phyloP scores from a whole-genome alignment of 1,140 invertebrate species.

The Meloidogyne exigua region DNA sequence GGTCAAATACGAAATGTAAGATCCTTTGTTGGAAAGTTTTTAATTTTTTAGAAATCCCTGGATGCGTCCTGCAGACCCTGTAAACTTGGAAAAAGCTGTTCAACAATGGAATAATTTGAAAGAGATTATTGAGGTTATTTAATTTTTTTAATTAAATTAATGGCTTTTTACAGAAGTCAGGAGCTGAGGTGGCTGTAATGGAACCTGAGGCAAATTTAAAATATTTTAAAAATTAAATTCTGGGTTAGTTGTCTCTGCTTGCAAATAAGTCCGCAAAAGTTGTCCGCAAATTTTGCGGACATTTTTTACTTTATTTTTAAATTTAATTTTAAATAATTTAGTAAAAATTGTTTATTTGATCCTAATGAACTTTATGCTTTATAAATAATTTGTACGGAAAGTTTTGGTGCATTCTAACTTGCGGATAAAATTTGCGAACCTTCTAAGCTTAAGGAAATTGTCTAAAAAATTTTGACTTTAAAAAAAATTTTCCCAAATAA shows the following conservation, averaged over 20 bases:
- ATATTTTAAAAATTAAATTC: slow-evolving; percentile 18
- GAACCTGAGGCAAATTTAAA: slow-evolving; percentile 49
- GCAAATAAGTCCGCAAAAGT: too few species aligned
- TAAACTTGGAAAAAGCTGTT: slow-evolving; percentile 49
- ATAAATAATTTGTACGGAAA: too few species aligned
- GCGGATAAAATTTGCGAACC: neutral
- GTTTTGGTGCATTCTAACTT: too few species aligned
- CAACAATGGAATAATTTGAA: slow-evolving; percentile 57
- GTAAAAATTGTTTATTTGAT: too few species aligned
- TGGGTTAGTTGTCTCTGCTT: too few species aligned
- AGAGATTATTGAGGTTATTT: slow-evolving; percentile 45
- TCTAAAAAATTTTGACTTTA: too few species aligned
- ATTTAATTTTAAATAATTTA: too few species aligned
- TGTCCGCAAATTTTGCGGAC: too few species aligned
- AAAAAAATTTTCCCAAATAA: neutral
- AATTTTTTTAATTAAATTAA: neutral
- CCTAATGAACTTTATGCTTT: too few species aligned
- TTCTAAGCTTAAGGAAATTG: too few species aligned
- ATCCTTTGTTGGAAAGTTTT: slow-evolving; percentile 25
- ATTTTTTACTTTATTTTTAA: too few species aligned
- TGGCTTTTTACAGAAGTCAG: slow-evolving; percentile 29
- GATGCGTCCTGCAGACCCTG: slow-evolving; percentile 53
- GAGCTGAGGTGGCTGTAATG: slow-evolving; percentile 57
- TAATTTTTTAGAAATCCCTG: slow-evolving; percentile 60
- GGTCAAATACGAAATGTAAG: slow-evolving; percentile 25